A percentile compares a stretch with the other conserved stretches of the same genome.
Evolutionary conservation across 2,113 vertebrate genomes (phyloP).

Genomic region (Elanus axillaris): DNA sequence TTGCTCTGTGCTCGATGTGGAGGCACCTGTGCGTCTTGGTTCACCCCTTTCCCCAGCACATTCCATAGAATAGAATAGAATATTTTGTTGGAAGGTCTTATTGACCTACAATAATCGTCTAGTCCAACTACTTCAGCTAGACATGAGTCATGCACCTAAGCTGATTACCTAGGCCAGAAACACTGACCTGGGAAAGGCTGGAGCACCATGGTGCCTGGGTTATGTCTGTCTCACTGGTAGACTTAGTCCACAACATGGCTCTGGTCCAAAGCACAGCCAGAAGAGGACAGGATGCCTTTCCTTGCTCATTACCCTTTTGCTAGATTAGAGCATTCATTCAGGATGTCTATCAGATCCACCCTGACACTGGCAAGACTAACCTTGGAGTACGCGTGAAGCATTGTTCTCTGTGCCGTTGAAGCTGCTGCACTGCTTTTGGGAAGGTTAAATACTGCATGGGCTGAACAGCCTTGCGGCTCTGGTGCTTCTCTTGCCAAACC

Average conservation of each 20-base stretch:
- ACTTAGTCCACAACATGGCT: background rate
- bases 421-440: background rate
- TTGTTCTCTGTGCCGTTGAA: background rate
- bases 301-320: background rate
- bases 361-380: background rate
- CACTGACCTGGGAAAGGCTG: background rate
- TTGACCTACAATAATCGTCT: background rate
- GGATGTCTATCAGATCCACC: background rate
- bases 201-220: background rate
- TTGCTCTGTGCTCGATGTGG: background rate
- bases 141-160: background rate
- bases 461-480: background rate
- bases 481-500: background rate
- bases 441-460: background rate
- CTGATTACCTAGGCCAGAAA: background rate
- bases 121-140: background rate
- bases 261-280: background rate
- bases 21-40: background rate
- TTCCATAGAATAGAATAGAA: background rate
- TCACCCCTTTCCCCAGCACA: background rate
- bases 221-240: background rate
- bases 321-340: background rate
- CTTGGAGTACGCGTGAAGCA: rapidly evolving
- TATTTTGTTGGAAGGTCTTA: background rate
- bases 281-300: background rate